Evolutionary conservation across 2,113 vertebrate genomes (phyloP), one percentile per base, ranked within the genome.

Genomic region (Willisornis vidua): DNA sequence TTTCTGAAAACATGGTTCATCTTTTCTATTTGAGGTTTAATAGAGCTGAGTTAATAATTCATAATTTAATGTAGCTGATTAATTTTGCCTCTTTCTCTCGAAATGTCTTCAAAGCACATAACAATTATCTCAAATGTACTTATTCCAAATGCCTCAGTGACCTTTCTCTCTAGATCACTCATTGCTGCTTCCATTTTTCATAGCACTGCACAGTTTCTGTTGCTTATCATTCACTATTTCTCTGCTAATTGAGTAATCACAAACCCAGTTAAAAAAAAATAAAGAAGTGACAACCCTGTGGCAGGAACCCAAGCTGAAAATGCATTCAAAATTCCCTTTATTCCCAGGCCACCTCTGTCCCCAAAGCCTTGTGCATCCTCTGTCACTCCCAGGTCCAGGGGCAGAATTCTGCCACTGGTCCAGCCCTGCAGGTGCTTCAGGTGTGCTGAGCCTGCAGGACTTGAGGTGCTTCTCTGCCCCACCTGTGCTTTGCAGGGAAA

Each of bases 11-110:
- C 49, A 51, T 17, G 35, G 71, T 63, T 97, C 89, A 95, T 90
- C 37, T 88, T 88, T 92, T 84, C 75, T 90, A 48, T 77, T 91
- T 92, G 85, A 88, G 88, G 78, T 67, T 96, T 96, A 93, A 95
- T 93, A 96, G 90, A 89, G 45, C 68, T 8, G 82, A 93, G 90
- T 96, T 96, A 96, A 97, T 96, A 97, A 96, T 97, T 96, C 85
- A 95, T 96, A 88, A 93, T 95, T 95, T 96, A 93, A 96, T 93
- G 88, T 91, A 90, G 88, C 88, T 96, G 93, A 97, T 97, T 95
- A 96, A 96, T 94, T 93, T 96, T 88, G 72, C 55, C 79, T 88
- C 78, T 93, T 94, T 96, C 86, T 86, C 92, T 91, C 23, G 0
- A 61, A 95, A 86, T 49, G 65, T 92, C 90, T 93, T 96, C 94